Base-by-base conservation (phyloP, 2,797 vertebrate species). In the Sebastes matsubarae region DNA sequence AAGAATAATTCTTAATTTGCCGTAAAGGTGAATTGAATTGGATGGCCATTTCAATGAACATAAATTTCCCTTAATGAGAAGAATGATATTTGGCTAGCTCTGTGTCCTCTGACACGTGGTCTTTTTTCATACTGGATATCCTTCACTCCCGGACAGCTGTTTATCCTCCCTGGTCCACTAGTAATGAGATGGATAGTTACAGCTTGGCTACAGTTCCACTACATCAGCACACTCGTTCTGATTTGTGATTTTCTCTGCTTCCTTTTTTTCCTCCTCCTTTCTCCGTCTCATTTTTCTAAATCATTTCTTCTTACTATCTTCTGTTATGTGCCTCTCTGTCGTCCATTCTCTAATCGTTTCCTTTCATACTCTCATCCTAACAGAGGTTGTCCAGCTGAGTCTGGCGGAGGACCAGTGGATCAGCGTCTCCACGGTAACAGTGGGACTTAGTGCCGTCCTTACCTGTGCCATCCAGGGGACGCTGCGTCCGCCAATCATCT, bases 301-400 rank as follows among this genome's bases (percentile, higher is more conserved):
- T 75, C 46, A 54, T 68, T 54, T 61, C 5, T 27, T 75, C 22
- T 68, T 34, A 4, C 42, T 2, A 0, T 68, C 14, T 2, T 58
- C 60, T 82, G n/a, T 22, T 58, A 22, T 69, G 63, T 74, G 22
- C 30, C 30, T 20, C n/a, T 65, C 30, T 59, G 16, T 69, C 59
- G 42, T 57, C 36, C 2, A 7, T 72, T 74, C 55, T 25, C 8
- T 46, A 61, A 77, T 80, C 14, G 24, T 18, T 58, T 79, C 32
- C 32, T 25, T 82, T 63, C 65, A 59, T 72, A 1, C 57, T 72
- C 58, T 89, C 12, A n/a, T 77, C 46, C 64, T 61, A 20, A 76
- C 97, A 99, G 98, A 99, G 93, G 97, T 99, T 68, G 94, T 99
- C 66, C 96, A 88, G 91, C 96, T 99, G 80, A 97, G 91, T 93